Evolutionary conservation across 2,888 invertebrate genomes (phyloP).

Genomic region (Chrysina gloriosa): DNA sequence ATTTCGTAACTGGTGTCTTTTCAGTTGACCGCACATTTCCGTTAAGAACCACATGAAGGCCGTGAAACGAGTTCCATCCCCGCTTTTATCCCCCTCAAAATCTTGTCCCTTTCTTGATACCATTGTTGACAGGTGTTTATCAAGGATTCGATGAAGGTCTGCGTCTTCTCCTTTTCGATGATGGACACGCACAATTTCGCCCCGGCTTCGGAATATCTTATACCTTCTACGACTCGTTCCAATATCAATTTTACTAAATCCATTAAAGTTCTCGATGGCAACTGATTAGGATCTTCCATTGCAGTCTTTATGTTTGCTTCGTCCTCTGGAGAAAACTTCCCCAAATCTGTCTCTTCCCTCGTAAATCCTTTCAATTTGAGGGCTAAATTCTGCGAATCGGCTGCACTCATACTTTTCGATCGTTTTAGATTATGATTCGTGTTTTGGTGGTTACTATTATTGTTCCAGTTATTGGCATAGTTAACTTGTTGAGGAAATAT

Average conservation of each 20-base stretch:
- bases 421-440: slow-evolving; percentile 72
- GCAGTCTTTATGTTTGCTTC: slow-evolving; percentile 81
- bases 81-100: slow-evolving; percentile 69
- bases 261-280: slow-evolving; percentile 82
- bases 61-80: slow-evolving; percentile 77
- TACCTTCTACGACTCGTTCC: slow-evolving; percentile 82
- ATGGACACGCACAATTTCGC: slow-evolving; percentile 88
- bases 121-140: slow-evolving; percentile 88
- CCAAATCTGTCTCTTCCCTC: slow-evolving; percentile 80
- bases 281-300: slow-evolving; percentile 83
- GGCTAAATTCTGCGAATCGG: slow-evolving; percentile 77
- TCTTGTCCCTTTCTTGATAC: slow-evolving; percentile 84
- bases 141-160: slow-evolving; percentile 89
- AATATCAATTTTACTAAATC: slow-evolving; percentile 86
- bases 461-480: slow-evolving; percentile 53
- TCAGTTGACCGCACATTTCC: slow-evolving; percentile 90
- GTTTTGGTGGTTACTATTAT: slow-evolving; percentile 44
- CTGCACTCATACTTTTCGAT: slow-evolving; percentile 84
- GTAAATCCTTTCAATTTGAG: slow-evolving; percentile 74
- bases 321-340: slow-evolving; percentile 79
- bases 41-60: slow-evolving; percentile 91
- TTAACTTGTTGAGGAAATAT: slow-evolving; percentile 66
- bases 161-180: slow-evolving; percentile 87
- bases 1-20: slow-evolving; percentile 72
- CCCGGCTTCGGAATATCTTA: slow-evolving; percentile 82